Percentiles rank a stretch among this genome's conserved stretches.
These are phyloP conservation scores for Zaprionus davidi DNA, from an alignment of 1,140 invertebrate genomes.

Conservation along the genomic window DNA sequence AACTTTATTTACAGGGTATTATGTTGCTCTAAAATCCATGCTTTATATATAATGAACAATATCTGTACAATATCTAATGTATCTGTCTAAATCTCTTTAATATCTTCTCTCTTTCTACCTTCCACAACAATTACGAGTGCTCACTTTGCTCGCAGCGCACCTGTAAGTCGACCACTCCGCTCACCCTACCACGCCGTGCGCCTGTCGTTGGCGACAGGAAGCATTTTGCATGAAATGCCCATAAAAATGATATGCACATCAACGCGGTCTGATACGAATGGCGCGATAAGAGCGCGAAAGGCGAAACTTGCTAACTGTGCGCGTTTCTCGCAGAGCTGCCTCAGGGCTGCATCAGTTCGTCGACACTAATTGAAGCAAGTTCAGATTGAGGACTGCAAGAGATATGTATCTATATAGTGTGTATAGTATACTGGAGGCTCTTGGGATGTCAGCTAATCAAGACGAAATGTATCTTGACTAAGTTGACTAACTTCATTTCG, in stretches of 20 bases:
- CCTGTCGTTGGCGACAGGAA: conserved; percentile 55
- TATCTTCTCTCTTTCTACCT: background rate
- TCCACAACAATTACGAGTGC: too few relatives aligned
- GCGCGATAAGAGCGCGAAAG: conserved; percentile 57
- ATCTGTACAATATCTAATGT: too few relatives aligned
- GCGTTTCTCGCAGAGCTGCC: conserved; percentile 1
- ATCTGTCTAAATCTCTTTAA: too few relatives aligned
- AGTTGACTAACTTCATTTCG: conserved; percentile 40
- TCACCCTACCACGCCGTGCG: background rate
- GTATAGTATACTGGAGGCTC: background rate
- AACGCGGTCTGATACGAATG: conserved; percentile 67
- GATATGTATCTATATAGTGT: background rate
- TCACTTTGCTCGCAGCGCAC: conserved; percentile 17
- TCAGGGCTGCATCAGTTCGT: background rate
- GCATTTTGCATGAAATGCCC: conserved; percentile 81
- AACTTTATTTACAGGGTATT: too few relatives aligned
- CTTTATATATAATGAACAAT: too few relatives aligned
- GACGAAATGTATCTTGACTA: conserved; percentile 39
- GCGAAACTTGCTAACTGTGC: background rate
- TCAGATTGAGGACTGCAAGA: conserved; percentile 17
- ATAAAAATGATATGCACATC: conserved; percentile 82
- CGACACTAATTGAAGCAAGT: conserved; percentile 40
- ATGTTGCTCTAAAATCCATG: too few relatives aligned
- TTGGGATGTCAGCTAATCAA: conserved; percentile 53
- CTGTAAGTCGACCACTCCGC: background rate